A percentile compares a stretch with the other conserved stretches of the same genome.
phyloP scores from a whole-genome alignment of 2,888 invertebrate genomes.

The Entomobrya proxima region DNA sequence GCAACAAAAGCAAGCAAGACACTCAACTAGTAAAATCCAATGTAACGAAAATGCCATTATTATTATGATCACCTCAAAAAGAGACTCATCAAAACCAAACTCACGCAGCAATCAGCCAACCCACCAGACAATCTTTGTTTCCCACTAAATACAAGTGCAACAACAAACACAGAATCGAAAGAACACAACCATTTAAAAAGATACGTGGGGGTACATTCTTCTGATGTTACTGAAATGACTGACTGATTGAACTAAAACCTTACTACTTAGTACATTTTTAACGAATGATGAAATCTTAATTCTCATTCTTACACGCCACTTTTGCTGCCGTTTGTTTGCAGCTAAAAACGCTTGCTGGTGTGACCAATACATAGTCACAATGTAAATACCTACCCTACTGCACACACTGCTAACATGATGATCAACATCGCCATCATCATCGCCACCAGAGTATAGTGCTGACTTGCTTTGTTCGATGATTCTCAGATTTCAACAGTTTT shows the following conservation, averaged over 20 bases:
- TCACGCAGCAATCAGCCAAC: conserved; percentile 35
- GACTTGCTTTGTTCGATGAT: conserved; percentile 41
- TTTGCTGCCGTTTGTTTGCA: not conserved
- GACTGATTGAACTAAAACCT: conserved; percentile 30
- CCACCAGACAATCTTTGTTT: not conserved
- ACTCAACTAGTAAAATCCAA: not conserved
- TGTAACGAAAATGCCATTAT: conserved; percentile 8
- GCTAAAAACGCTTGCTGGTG: not conserved
- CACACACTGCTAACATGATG: not conserved
- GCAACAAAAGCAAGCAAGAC: not conserved
- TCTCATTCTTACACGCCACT: conserved; percentile 31
- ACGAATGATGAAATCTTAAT: conserved; percentile 60
- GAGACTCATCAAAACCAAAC: conserved; percentile 23
- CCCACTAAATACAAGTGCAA: not conserved
- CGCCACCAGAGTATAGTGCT: not conserved
- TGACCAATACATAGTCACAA: not conserved
- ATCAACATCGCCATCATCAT: not conserved
- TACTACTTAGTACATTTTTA: conserved; percentile 31
- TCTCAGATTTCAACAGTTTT: conserved; percentile 63
- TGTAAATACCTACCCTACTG: not conserved
- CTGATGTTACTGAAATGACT: not conserved
- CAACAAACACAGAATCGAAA: not conserved
- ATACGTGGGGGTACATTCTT: not conserved
- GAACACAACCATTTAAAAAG: not conserved
- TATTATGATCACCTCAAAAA: conserved; percentile 17